phyloP scores from a whole-genome alignment of 1,140 invertebrate species.

The Panulirus ornatus region DNA sequence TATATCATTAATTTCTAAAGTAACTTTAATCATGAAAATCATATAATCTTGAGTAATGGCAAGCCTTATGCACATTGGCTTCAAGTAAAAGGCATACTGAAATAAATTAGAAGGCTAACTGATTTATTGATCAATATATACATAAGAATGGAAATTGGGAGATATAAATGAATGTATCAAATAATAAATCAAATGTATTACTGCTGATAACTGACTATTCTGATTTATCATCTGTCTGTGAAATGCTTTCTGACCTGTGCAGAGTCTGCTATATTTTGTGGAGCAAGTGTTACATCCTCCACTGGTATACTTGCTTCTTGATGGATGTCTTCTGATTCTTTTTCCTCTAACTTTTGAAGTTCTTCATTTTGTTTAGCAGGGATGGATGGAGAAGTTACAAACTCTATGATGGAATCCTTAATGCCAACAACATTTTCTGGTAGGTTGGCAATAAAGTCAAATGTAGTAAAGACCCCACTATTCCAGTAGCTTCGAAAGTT shows the following conservation, averaged over 20 bases:
- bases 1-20: too few species aligned
- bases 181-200: not conserved
- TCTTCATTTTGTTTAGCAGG: slow-evolving; percentile 10
- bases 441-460: slow-evolving; percentile 66
- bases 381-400: slow-evolving; percentile 34
- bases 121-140: not conserved
- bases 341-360: slow-evolving; percentile 18
- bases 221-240: not conserved
- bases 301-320: not conserved
- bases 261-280: not conserved
- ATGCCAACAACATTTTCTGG: slow-evolving; percentile 44
- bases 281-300: not conserved
- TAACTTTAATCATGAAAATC: too few species aligned
- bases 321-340: not conserved
- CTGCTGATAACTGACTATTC: not conserved
- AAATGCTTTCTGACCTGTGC: not conserved
- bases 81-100: not conserved
- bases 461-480: slow-evolving; percentile 61
- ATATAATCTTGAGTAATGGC: too few species aligned
- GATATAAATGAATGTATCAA: not conserved
- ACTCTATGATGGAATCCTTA: slow-evolving; percentile 49
- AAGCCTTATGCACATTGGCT: too few species aligned
- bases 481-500: slow-evolving; percentile 71
- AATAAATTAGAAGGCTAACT: not conserved
- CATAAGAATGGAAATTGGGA: not conserved